Evolutionary conservation across 23 tunicate genomes (phyloP), one percentile per base, ranked within the genome.

Genomic region (Ciona savignyi): DNA sequence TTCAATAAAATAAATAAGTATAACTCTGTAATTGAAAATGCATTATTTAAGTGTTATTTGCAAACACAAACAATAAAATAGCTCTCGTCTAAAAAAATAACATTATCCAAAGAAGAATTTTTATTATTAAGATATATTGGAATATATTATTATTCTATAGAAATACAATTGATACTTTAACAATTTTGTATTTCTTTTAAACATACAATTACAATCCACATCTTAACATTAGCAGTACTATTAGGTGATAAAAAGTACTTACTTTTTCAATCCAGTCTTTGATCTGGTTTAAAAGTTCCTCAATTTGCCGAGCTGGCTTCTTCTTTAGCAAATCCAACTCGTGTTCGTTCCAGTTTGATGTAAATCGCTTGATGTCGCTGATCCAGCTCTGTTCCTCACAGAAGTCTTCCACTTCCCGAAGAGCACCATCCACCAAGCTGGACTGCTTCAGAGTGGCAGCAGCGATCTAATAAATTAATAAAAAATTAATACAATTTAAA

Each of bases 191-290:
- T n/a, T n/a, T n/a, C n/a, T n/a, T n/a, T n/a, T n/a, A n/a, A n/a
- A n/a, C n/a, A n/a, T n/a, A n/a, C n/a, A n/a, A n/a, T n/a, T n/a
- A n/a, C n/a, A n/a, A n/a, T n/a, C n/a, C n/a, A n/a, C n/a, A n/a
- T n/a, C n/a, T n/a, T n/a, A n/a, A n/a, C 51, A n/a, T 0, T 19
- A 0, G 0, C n/a, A 70, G 31, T 0, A 30, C 27, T 15, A 26
- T 69, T 25, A 23, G 23, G 62, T 30, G 27, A 0, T 29, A 0
- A 49, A 49, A 49, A 62, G 4, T 19, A 69, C 23, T 0, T 72
- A 90, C 97, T 67, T 75, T 74, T 0, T 74, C 82, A 51, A 63
- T 90, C 97, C 97, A 90, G 15, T 64, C 66, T 79, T 90, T 90
- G 48, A 90, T 71, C 51, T 66, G 29, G 51, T 79, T 84, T 4